Base-by-base conservation (phyloP, 2,888 invertebrate species). In the Campoletis raptor region DNA sequence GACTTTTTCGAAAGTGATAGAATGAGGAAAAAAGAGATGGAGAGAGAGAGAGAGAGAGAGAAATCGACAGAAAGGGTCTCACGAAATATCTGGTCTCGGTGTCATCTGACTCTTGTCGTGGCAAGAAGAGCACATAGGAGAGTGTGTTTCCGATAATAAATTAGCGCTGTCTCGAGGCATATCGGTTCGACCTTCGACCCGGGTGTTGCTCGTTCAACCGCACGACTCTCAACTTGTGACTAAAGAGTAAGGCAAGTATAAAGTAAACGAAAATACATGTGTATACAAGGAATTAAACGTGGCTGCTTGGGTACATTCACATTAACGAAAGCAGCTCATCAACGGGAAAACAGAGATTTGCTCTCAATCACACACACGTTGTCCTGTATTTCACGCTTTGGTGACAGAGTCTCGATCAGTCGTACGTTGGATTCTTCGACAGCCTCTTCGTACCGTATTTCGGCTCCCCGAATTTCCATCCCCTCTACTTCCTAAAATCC, bases 101-200 rank as follows among this genome's bases (percentile, higher is more conserved):
- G 76, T 81, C 67, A 67, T 73, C 45, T 40, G 24, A 40, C 30
- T 70, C 64, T 69, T 64, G 37, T 64, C 48, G 61, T n/a, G 61
- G 61, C 36, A 57, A 42, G 36, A 45, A 70, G 40, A 70, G 70
- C 54, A 45, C 36, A 61, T 48, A 48, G 21, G 64, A 73, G 42
- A 76, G 76, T 64, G 80, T 73, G 73, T 88, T 85, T 84, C 85
- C 86, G 93, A 93, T 93, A 92, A 91, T 92, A 89, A 92, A 91
- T 92, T 92, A 91, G 90, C 91, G 89, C 86, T 72, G 84, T 84
- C 86, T 77, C 88, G 87, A 89, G 88, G 90, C 87, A 83, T 92
- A 92, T 93, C 93, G 81, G 77, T 77, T 76, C 87, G 90, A 93
- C 91, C 92, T 91, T 70, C 88, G 91, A 92, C 90, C 92, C 87